Base-by-base conservation (phyloP, 2,113 vertebrate species). In the Spermophilus dauricus region DNA sequence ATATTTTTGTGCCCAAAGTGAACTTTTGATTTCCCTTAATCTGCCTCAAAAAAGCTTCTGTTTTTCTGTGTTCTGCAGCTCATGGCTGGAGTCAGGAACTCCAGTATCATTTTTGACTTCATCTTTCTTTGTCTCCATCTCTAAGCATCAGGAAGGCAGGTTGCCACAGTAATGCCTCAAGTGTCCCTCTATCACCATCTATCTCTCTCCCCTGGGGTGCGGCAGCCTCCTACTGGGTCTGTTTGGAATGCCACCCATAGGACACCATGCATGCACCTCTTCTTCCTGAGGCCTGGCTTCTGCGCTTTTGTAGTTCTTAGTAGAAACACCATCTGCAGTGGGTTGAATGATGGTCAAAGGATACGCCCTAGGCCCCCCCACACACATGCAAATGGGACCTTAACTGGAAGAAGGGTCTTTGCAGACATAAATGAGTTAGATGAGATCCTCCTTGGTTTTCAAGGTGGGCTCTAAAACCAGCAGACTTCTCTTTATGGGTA, bases 241-340 rank as follows among this genome's bases (percentile, higher is more conserved):
- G 5, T 58, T 22, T 53, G 30, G 8, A 28, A 18, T 20, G 24
- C 13, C 1, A 1, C 4, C 0, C 14, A 9, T 3, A 56, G 14
- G 17, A 30, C 24, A 0, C 2, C 83, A 48, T 0, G 0, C 56
- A 51, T 37, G 51, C 10, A 6, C 82, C 32, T 12, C 0, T 4
- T 18, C 72, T 92, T n/a, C 11, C 32, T 58, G 4, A 4, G 5
- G 48, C 12, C 24, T 34, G 0, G 22, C 69, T 83, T n/a, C 48
- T 39, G 24, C 0, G 24, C 1, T 17, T 30, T 30, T 26, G 30
- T 12, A 1, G 26, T 32, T 65, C 13, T 34, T 28, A 8, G 16
- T 13, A 28, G 34, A 1, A 65, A 34, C 53, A 45, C 2, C 48
- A 42, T 10, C 63, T 58, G 7, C 37, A 28, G 2, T 58, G 84